phyloP scores from a whole-genome alignment of 1,140 invertebrate species.

The Harlomillsia oculata region DNA sequence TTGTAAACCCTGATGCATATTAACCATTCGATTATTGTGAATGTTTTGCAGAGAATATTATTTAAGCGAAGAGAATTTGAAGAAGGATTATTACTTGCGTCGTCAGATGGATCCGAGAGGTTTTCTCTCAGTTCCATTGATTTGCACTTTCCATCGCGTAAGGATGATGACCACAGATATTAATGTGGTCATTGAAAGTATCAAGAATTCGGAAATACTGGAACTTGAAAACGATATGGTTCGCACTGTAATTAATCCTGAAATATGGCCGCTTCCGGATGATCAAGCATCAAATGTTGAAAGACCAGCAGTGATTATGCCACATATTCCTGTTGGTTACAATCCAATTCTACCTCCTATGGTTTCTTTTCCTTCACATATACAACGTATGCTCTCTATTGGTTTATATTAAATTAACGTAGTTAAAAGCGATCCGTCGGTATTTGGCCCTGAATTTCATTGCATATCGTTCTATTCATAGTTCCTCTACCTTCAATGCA shows the following conservation, averaged over 20 bases:
- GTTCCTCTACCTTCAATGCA: too few species aligned
- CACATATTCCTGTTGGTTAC: too few species aligned
- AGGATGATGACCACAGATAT: slow-evolving; percentile 76
- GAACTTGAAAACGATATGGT: slow-evolving; percentile 63
- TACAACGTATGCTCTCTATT: too few species aligned
- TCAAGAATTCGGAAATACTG: slow-evolving; percentile 68
- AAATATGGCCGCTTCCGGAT: slow-evolving; percentile 74
- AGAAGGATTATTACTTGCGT: slow-evolving; percentile 89
- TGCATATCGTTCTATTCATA: too few species aligned
- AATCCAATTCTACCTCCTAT: too few species aligned
- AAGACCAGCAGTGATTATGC: too few species aligned
- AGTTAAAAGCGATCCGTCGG: too few species aligned
- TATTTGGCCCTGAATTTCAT: too few species aligned
- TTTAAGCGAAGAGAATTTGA: slow-evolving; percentile 93
- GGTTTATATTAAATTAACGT: too few species aligned
- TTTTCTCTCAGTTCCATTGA: slow-evolving; percentile 81
- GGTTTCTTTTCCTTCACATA: too few species aligned
- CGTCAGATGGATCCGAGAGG: slow-evolving; percentile 93
- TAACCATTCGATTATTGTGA: neutral
- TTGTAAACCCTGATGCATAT: neutral
- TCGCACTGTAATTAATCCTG: slow-evolving; percentile 65
- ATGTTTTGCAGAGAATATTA: slow-evolving; percentile 69
- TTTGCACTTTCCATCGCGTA: slow-evolving; percentile 92
- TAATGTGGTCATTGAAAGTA: slow-evolving; percentile 66
- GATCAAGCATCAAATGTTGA: too few species aligned